Evolutionary conservation across 2,888 invertebrate species (phyloP).

Genomic region (Acrobasis suavella): DNA sequence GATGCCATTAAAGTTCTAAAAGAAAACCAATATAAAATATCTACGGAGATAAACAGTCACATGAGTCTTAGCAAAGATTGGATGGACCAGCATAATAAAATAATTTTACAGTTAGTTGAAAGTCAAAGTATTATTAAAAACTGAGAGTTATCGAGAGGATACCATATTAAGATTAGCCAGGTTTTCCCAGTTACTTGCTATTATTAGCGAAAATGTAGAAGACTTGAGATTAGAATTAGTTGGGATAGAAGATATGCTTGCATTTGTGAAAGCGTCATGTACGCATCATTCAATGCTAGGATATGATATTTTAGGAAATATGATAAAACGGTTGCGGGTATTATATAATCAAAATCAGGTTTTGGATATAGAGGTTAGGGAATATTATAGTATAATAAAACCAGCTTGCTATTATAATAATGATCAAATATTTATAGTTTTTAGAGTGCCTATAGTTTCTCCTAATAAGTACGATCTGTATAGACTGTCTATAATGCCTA

Average conservation of each 20-base stretch:
- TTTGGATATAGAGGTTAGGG: not conserved
- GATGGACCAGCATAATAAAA: constrained; percentile 11
- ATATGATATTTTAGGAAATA: constrained; percentile 26
- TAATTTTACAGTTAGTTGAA: not conserved
- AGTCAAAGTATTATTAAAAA: no score
- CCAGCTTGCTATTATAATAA: constrained; percentile 23
- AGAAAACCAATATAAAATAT: not conserved
- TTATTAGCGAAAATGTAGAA: constrained; percentile 30
- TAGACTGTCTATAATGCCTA: constrained; percentile 28
- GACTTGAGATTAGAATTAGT: constrained; percentile 28
- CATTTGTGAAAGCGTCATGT: constrained; percentile 30
- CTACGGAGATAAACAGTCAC: constrained; percentile 1
- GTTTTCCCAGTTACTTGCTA: not conserved
- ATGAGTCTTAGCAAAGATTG: constrained; percentile 22
- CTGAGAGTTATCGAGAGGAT: no score
- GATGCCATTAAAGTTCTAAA: constrained; percentile 4
- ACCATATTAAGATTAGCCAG: no score
- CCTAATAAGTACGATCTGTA: constrained; percentile 26
- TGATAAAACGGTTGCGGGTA: constrained; percentile 23
- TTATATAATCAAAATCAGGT: constrained; percentile 20
- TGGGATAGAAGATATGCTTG: constrained; percentile 32
- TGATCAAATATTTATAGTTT: constrained; percentile 29
- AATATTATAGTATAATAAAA: constrained; percentile 28
- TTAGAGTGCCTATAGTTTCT: constrained; percentile 23
- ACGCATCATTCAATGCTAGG: constrained; percentile 31